Conservation (phyloP, 2,888 invertebrate species). For the Eumerus sabulonum region DNA sequence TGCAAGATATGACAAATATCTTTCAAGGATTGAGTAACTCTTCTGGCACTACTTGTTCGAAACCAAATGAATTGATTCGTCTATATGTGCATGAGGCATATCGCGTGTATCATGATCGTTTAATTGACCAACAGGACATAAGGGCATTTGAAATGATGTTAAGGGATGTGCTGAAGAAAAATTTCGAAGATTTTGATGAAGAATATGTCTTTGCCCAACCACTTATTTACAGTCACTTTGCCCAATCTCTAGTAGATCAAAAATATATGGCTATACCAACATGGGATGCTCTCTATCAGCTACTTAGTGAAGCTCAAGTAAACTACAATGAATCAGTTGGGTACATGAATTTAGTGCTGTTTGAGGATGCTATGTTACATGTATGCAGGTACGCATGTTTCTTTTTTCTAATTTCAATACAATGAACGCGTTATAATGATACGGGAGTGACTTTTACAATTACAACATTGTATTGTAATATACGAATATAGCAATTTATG, state of each 20-base stretch:
- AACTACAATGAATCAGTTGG: slow-evolving; percentile 94
- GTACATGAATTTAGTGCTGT: slow-evolving; percentile 96
- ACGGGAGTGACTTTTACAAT: too few relatives aligned
- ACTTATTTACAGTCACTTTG: slow-evolving; percentile 94
- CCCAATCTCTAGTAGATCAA: slow-evolving; percentile 87
- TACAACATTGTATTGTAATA: too few relatives aligned
- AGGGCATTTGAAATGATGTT: slow-evolving; percentile 87
- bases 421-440: too few relatives aligned
- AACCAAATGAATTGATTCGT: slow-evolving; percentile 86
- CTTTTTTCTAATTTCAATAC: neutral
- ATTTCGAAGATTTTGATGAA: slow-evolving; percentile 89
- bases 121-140: slow-evolving; percentile 89
- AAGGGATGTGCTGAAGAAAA: slow-evolving; percentile 89
- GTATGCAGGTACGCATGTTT: slow-evolving; percentile 84
- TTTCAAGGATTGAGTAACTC: slow-evolving; percentile 95
- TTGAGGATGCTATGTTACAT: slow-evolving; percentile 97
- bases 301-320: slow-evolving; percentile 89
- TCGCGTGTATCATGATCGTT: slow-evolving; percentile 94
- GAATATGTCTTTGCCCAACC: slow-evolving; percentile 86
- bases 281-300: slow-evolving; percentile 86
- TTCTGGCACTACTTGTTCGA: slow-evolving; percentile 86
- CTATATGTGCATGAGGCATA: slow-evolving; percentile 95
- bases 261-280: slow-evolving; percentile 91
- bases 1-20: slow-evolving; percentile 94
- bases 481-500: too few relatives aligned